phyloP scores from a whole-genome alignment of 2,113 vertebrate species.

The Hypocryptadius cinnamomeus region DNA sequence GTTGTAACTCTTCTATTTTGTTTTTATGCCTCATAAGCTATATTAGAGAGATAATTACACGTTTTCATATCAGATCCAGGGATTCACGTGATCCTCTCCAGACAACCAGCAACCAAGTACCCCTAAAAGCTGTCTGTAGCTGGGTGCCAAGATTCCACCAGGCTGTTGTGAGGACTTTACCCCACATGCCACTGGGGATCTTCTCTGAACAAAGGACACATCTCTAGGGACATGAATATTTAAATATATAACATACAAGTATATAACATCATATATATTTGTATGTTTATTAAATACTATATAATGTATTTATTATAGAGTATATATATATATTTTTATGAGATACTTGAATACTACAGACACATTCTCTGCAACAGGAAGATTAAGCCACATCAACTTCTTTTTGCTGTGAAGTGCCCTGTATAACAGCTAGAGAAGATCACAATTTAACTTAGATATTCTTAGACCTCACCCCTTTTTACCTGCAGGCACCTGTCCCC shows the following conservation, averaged over 20 bases:
- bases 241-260: background rate
- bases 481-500: background rate
- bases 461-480: background rate
- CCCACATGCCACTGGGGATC: rapidly evolving
- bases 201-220: background rate
- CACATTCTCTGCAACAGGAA: background rate
- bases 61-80: background rate
- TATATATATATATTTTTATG: background rate
- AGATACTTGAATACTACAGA: background rate
- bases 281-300: background rate
- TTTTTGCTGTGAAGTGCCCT: background rate
- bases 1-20: background rate
- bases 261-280: too few species aligned
- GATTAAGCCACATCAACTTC: background rate
- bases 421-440: background rate
- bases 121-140: background rate
- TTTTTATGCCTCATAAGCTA: background rate
- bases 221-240: background rate
- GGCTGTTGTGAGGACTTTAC: background rate
- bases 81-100: background rate
- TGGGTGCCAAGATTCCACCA: background rate
- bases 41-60: background rate
- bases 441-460: background rate
- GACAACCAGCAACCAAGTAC: background rate
- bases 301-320: background rate